A percentile compares a stretch with the other conserved stretches of the same genome.
These are phyloP conservation scores for Eumeta japonica DNA, from an alignment of 1,140 invertebrate species.

Conservation along the genomic window DNA sequence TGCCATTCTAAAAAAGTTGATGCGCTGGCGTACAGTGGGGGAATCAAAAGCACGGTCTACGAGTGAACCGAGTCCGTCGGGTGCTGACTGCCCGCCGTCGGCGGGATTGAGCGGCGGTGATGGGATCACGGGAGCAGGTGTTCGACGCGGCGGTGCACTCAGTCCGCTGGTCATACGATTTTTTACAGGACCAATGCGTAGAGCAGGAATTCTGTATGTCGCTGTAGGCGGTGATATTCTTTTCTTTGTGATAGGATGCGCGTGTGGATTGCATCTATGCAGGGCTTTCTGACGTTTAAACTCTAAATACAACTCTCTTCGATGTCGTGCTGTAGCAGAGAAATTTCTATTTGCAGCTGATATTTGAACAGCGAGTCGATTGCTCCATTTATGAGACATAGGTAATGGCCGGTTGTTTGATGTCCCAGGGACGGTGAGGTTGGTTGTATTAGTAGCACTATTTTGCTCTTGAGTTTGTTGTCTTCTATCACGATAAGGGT, in stretches of 20 bases:
- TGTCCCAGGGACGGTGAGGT: background rate
- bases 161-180: slow-evolving; percentile 9
- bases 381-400: slow-evolving; percentile 38
- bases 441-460: background rate
- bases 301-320: slow-evolving; percentile 43
- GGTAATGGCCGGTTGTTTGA: background rate
- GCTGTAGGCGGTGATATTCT: slow-evolving; percentile 31
- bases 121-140: slow-evolving; percentile 16
- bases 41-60: too few species aligned
- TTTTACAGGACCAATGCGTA: slow-evolving; percentile 26
- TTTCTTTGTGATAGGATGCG: slow-evolving; percentile 38
- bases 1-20: slow-evolving; percentile 42
- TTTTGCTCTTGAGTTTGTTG: background rate
- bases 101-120: background rate
- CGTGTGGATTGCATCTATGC: slow-evolving; percentile 42
- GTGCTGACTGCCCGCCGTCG: slow-evolving; percentile 14
- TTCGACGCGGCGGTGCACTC: slow-evolving; percentile 9
- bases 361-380: slow-evolving; percentile 48
- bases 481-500: background rate
- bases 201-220: slow-evolving; percentile 36
- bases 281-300: slow-evolving; percentile 39
- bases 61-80: slow-evolving; percentile 21
- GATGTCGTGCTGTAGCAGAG: slow-evolving; percentile 39
- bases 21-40: slow-evolving; percentile 35
- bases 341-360: slow-evolving; percentile 46